Conservation (phyloP, 1,140 invertebrate genomes). For the Archivesica marissinica region DNA sequence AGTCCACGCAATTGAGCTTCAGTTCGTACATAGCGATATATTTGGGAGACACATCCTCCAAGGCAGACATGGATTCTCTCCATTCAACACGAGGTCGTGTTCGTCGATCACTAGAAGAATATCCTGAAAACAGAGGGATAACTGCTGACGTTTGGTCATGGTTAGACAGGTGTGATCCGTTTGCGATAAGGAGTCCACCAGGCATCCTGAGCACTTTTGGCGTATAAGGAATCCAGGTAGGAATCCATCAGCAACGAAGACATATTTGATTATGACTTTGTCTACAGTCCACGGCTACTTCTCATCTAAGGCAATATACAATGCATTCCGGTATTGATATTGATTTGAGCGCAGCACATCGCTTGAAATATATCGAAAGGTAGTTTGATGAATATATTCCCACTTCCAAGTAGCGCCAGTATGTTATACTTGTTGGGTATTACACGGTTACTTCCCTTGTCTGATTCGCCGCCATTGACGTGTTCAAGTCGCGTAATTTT, state of each 20-base stretch:
- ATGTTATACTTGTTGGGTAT: too few species aligned
- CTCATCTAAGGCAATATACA: background rate
- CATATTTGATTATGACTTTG: background rate
- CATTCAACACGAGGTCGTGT: background rate
- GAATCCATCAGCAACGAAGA: background rate
- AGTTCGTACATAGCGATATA: background rate
- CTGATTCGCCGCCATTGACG: too few species aligned
- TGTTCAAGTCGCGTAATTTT: too few species aligned
- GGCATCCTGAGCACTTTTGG: background rate
- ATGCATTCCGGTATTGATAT: background rate
- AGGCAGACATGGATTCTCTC: background rate
- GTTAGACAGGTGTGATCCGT: background rate
- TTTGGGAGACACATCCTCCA: background rate
- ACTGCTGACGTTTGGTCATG: background rate
- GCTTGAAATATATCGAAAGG: too few species aligned
- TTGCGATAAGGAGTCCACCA: background rate
- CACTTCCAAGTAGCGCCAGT: too few species aligned
- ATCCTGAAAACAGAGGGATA: conserved; percentile 5
- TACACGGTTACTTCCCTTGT: too few species aligned
- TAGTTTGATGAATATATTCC: background rate
- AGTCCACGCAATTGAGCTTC: background rate
- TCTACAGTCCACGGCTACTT: background rate
- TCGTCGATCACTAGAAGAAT: conserved; percentile 1
- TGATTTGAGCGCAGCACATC: background rate
- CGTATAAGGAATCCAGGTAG: background rate